Evolutionary conservation across 2,888 invertebrate species (phyloP).

Genomic region (Lottia scabra): DNA sequence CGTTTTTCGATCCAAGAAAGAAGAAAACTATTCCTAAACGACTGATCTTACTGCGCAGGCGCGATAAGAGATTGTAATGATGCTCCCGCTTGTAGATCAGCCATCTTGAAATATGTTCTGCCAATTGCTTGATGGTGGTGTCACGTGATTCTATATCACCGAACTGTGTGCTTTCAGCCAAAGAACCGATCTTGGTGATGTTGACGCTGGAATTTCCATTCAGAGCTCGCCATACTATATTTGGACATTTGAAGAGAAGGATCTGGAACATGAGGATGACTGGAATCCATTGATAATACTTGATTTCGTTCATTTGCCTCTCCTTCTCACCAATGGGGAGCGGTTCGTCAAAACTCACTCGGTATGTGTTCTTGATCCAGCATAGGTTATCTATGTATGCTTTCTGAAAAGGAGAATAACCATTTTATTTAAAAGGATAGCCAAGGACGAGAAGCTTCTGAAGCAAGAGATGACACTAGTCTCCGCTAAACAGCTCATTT

Average conservation of each 20-base stretch:
- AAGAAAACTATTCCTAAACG: not conserved
- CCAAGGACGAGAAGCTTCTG: too few species aligned
- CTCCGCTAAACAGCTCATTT: too few species aligned
- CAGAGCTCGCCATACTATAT: not conserved
- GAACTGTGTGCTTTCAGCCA: not conserved
- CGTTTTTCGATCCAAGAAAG: not conserved
- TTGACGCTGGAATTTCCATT: not conserved
- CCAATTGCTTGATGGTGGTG: not conserved
- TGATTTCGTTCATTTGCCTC: not conserved
- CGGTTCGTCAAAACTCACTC: not conserved
- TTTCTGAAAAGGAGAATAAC: not conserved
- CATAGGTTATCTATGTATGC: not conserved
- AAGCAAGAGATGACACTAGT: too few species aligned
- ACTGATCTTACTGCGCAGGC: not conserved
- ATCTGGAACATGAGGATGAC: not conserved
- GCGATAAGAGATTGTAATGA: not conserved
- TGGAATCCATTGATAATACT: not conserved
- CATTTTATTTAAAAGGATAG: too few species aligned
- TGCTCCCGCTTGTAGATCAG: slow-evolving; percentile 1
- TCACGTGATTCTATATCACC: not conserved
- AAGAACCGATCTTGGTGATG: not conserved
- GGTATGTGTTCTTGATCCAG: not conserved
- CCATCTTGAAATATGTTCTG: not conserved
- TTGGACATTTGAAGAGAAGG: not conserved
- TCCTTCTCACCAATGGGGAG: not conserved